Evolutionary conservation across 2,888 invertebrate species (phyloP).

Genomic region (Spodoptera exigua): DNA sequence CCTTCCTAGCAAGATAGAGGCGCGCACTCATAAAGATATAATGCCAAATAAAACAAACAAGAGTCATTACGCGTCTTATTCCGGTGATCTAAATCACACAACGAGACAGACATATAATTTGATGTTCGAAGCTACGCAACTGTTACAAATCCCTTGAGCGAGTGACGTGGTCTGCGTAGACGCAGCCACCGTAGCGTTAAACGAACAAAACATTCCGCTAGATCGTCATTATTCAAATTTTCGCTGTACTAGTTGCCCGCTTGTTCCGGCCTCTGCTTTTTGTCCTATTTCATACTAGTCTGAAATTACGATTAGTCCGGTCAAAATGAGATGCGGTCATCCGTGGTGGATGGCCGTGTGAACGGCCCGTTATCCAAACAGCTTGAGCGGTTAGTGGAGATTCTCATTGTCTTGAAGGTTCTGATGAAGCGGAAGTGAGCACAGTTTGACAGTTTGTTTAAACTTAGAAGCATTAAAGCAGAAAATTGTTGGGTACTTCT

Average conservation of each 20-base stretch:
- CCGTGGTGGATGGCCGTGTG: constrained; percentile 87
- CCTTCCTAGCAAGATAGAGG: background rate
- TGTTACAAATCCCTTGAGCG: constrained; percentile 65
- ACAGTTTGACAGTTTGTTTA: constrained; percentile 50
- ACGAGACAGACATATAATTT: constrained; percentile 44
- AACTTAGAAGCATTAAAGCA: constrained; percentile 43
- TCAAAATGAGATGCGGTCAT: constrained; percentile 85
- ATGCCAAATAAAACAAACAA: constrained; percentile 40
- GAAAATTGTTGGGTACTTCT: constrained; percentile 26
- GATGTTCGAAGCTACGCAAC: constrained; percentile 59
- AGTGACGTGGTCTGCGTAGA: constrained; percentile 64
- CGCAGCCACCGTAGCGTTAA: constrained; percentile 83
- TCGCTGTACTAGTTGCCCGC: constrained; percentile 87
- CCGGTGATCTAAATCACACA: constrained; percentile 37
- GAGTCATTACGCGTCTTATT: constrained; percentile 32
- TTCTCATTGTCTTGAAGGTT: constrained; percentile 43
- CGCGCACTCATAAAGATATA: constrained; percentile 7
- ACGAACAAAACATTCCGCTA: constrained; percentile 86
- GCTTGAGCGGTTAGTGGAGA: constrained; percentile 72
- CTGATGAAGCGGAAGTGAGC: constrained; percentile 49
- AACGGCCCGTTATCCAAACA: constrained; percentile 84
- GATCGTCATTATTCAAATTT: constrained; percentile 88
- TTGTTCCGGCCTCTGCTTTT: constrained; percentile 87
- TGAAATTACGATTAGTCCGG: constrained; percentile 87
- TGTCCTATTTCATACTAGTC: constrained; percentile 84